phyloP scores from a whole-genome alignment of 1,140 invertebrate species.

The Drosophila ambigua region DNA sequence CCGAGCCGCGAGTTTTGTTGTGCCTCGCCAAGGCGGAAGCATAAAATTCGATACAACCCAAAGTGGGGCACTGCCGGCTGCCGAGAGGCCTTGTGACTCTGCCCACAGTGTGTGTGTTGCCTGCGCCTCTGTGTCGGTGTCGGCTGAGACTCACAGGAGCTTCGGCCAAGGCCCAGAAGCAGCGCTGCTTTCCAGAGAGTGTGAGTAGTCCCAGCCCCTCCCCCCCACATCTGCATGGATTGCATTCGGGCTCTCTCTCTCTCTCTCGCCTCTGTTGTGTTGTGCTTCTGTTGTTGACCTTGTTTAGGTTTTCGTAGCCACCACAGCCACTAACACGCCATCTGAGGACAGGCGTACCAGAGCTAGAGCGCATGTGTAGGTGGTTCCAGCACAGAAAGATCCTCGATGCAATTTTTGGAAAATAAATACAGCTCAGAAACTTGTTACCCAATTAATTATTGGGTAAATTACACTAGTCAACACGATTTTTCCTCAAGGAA shows the following conservation, averaged over 20 bases:
- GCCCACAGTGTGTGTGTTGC: constrained; percentile 27
- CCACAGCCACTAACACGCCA: background rate
- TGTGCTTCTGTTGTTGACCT: constrained; percentile 26
- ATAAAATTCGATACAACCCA: constrained; percentile 67
- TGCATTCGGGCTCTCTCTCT: background rate
- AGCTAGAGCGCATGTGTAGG: constrained; percentile 38
- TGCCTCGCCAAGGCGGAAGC: constrained; percentile 22
- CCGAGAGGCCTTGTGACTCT: constrained; percentile 14
- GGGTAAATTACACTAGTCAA: too few relatives aligned
- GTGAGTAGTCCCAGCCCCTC: constrained; percentile 43
- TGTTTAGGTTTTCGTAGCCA: constrained; percentile 35
- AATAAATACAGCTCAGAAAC: too few relatives aligned
- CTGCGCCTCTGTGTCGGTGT: constrained; percentile 3
- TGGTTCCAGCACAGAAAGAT: too few relatives aligned
- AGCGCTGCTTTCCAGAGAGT: constrained; percentile 38
- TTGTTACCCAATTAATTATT: too few relatives aligned
- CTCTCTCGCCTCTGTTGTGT: constrained; percentile 39
- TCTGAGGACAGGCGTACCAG: background rate
- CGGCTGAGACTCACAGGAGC: constrained; percentile 24
- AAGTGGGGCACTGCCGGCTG: constrained; percentile 66
- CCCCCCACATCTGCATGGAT: constrained; percentile 14
- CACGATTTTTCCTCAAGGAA: too few relatives aligned
- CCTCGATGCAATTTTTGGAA: too few relatives aligned
- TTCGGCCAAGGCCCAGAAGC: constrained; percentile 27
- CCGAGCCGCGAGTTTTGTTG: constrained; percentile 59